Percentiles rank a stretch among this genome's conserved stretches.
phyloP scores from a whole-genome alignment of 37 sponge, comb jelly and placozoan genomes.

The Tethya wilhelma region DNA sequence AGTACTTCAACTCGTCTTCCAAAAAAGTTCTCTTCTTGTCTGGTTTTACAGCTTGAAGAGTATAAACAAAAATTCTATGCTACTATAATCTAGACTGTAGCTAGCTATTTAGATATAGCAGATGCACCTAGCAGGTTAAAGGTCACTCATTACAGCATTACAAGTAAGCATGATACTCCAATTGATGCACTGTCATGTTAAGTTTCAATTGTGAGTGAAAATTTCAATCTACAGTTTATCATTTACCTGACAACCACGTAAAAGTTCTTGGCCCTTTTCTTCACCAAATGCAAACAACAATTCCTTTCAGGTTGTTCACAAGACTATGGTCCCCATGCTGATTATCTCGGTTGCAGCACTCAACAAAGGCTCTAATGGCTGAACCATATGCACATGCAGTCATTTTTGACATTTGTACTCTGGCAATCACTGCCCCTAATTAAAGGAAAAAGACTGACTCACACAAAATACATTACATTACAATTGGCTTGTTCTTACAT shows the following conservation, averaged over 20 bases:
- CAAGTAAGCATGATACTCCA: no score
- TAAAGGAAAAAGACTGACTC: background rate
- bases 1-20: background rate
- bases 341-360: background rate
- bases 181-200: no score
- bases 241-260: slow-evolving; percentile 24
- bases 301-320: background rate
- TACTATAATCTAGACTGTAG: no score
- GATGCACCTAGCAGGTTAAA: no score
- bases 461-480: background rate
- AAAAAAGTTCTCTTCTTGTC: background rate
- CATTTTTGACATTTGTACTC: slow-evolving; percentile 18
- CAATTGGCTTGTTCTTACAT: background rate
- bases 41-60: no score
- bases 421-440: background rate
- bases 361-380: slow-evolving; percentile 9
- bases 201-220: no score
- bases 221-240: no score
- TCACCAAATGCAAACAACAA: slow-evolving; percentile 13
- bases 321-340: background rate
- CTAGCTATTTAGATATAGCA: no score
- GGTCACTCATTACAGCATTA: no score
- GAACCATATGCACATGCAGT: slow-evolving; percentile 1
- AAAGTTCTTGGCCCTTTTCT: background rate
- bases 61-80: no score